Conservation (phyloP, 2,113 vertebrate genomes). For the Microcebus griseorufus region DNA sequence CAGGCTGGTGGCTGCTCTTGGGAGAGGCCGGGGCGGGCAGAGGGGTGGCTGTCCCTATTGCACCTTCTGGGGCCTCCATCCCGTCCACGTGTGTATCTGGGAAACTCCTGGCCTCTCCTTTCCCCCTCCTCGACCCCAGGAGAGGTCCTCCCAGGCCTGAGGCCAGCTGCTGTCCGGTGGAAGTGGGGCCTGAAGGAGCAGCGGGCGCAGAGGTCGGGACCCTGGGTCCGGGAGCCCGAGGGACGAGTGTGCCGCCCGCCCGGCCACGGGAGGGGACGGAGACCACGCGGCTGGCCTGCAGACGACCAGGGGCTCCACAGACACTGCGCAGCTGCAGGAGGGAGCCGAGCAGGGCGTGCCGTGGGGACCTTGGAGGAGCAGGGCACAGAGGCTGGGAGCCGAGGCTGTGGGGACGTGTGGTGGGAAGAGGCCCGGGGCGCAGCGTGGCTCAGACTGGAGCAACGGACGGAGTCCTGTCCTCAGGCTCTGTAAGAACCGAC, state of each 20-base stretch:
- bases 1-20: no score
- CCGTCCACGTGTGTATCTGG: accelerated
- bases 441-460: background rate
- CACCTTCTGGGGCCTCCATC: accelerated
- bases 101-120: background rate
- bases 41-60: background rate
- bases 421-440: no score
- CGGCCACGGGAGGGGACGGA: background rate
- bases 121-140: background rate
- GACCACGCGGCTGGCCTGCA: background rate
- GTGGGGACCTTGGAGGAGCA: no score
- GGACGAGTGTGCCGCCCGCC: background rate
- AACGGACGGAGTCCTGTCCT: background rate
- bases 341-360: background rate
- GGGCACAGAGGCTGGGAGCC: background rate
- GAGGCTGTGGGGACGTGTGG: no score
- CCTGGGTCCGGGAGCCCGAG: background rate
- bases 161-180: background rate
- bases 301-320: background rate
- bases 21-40: background rate
- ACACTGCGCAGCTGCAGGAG: no score
- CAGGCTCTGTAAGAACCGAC: background rate
- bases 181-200: background rate
- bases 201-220: background rate
- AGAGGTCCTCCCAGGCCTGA: background rate